Conservation (phyloP, 2,113 vertebrate genomes). For the Barnardius zonarius region DNA sequence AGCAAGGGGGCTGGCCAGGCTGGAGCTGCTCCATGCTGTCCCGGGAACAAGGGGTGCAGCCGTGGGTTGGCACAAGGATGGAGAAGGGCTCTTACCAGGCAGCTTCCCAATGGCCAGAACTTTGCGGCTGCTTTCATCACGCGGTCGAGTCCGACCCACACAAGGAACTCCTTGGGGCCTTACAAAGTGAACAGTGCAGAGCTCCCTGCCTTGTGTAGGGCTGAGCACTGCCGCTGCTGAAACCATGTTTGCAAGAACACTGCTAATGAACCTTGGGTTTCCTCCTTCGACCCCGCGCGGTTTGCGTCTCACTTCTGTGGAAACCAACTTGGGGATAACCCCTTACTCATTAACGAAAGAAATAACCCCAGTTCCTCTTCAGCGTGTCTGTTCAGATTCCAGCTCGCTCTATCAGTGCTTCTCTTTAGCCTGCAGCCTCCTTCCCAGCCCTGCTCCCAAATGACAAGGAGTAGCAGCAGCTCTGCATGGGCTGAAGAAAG, state of each 20-base stretch:
- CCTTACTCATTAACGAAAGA: neutral
- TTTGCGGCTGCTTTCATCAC: neutral
- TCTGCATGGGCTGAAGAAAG: neutral
- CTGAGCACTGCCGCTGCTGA: neutral
- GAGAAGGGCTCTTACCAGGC: neutral
- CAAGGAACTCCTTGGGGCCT: neutral
- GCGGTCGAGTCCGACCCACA: accelerated
- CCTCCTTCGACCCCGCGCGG: neutral
- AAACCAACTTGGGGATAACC: neutral
- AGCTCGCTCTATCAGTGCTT: neutral
- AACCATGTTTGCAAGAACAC: neutral
- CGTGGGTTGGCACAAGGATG: neutral
- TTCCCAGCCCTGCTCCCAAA: neutral
- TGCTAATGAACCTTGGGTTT: neutral
- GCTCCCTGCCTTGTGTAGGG: accelerated
- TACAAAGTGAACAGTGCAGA: neutral
- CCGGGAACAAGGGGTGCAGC: neutral
- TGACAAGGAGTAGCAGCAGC: neutral
- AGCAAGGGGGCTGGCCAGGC: neutral
- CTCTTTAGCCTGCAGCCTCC: neutral
- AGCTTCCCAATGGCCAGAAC: neutral
- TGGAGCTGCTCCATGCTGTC: neutral
- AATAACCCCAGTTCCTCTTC: constrained; percentile 18
- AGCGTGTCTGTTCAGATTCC: neutral
- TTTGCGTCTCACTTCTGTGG: neutral